A percentile compares a stretch with the other conserved stretches of the same genome.
Evolutionary conservation across 2,113 vertebrate species (phyloP).

Genomic region (Anoplopoma fimbria): DNA sequence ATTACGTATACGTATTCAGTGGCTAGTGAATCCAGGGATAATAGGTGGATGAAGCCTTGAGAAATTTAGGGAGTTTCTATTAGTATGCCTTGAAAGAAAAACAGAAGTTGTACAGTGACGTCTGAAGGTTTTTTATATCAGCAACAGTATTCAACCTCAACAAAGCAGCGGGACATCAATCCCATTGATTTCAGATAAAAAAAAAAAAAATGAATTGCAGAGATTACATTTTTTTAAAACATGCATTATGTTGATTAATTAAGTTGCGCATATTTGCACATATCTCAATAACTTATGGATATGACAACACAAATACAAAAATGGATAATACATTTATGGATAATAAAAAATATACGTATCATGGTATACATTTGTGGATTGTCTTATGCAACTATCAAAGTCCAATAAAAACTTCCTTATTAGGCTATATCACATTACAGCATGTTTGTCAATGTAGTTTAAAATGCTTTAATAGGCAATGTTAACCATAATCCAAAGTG

Average conservation of each 20-base stretch:
- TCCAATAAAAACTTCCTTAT: no score
- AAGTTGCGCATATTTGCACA: no score
- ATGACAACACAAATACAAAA: no score
- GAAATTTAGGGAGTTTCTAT: neutral
- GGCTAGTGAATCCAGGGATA: neutral
- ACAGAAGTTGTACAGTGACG: neutral
- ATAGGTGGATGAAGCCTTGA: neutral
- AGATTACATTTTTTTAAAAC: neutral
- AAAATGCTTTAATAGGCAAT: neutral
- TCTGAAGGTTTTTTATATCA: neutral
- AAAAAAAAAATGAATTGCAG: no score
- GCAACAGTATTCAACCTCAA: neutral
- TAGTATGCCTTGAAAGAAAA: conserved; percentile 3
- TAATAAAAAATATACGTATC: no score
- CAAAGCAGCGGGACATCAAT: neutral
- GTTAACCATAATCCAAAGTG: neutral
- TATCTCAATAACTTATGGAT: no score
- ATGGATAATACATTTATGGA: no score
- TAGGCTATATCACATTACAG: neutral
- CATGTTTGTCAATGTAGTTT: neutral
- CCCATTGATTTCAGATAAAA: conserved; percentile 1
- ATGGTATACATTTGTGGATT: no score
- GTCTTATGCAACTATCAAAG: no score
- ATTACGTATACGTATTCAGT: no score
- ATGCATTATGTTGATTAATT: no score